A percentile compares a stretch with the other conserved stretches of the same genome.
These are phyloP conservation scores for Drosophila simulans DNA, from an alignment of 1,140 invertebrate genomes.

Conservation along the genomic window DNA sequence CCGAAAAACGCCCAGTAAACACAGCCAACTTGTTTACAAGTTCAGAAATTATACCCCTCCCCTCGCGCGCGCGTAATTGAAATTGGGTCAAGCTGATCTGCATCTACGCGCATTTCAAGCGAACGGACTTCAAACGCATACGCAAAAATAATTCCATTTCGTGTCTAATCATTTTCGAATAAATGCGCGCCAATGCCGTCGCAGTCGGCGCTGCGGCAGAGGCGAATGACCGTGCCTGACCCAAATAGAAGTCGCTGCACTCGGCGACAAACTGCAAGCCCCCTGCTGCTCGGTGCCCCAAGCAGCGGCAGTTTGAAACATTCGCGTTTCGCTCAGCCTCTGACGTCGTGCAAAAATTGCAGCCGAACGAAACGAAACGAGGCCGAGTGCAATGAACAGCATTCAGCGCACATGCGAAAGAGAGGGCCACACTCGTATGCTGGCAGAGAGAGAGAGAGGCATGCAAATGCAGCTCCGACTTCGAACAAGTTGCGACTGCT, in stretches of 20 bases:
- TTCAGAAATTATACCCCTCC: conserved; percentile 1
- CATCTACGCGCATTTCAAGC: conserved; percentile 19
- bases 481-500: conserved; percentile 67
- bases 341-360: conserved; percentile 72
- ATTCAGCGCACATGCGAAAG: conserved; percentile 70
- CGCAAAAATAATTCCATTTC: conserved; percentile 37
- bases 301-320: not conserved
- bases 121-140: conserved; percentile 20
- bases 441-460: conserved; percentile 2
- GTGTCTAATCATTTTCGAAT: conserved; percentile 75
- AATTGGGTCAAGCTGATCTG: conserved; percentile 42
- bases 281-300: not conserved
- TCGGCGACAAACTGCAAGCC: conserved; percentile 69
- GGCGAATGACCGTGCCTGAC: conserved; percentile 85
- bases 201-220: conserved; percentile 29
- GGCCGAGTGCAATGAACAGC: conserved; percentile 84
- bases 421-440: conserved; percentile 1
- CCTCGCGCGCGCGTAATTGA: not conserved
- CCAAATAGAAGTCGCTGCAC: conserved; percentile 85
- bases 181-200: conserved; percentile 74
- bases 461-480: conserved; percentile 67
- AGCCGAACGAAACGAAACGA: conserved; percentile 70
- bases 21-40: conserved; percentile 21
- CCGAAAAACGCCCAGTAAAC: not conserved
- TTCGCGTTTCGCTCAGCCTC: conserved; percentile 7